Evolutionary conservation across 2,797 vertebrate species (phyloP), one percentile per base, ranked within the genome.

Genomic region (Chaetodon trifasciatus): DNA sequence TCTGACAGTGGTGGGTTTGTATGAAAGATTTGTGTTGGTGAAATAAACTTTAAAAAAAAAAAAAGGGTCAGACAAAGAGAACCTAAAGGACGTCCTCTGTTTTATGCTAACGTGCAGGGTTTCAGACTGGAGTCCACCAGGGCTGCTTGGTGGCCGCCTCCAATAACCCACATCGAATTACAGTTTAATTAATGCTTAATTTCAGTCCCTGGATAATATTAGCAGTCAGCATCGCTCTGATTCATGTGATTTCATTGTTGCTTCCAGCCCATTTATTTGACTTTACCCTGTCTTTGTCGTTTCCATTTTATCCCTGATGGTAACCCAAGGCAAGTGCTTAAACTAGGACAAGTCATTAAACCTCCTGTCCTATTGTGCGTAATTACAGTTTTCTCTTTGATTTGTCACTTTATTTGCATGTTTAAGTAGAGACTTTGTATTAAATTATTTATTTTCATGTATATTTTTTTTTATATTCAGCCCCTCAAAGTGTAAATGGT

Each of bases 361-460:
- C 77, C 70, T 77, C 60, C 35, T 75, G 64, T 86, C 71, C 62
- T 79, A 2, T 50, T 83, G 67, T 85, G 86, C 67, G 79, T 88
- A 89, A 83, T 90, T 83, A 88, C 78, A 81, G 49, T 83, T 72
- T 73, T 81, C 81, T 76, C 68, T 85, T 86, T 69, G 74, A 79
- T 89, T 81, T 84, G 71, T 91, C 84, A 65, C 53, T 82, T 89
- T 86, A 80, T 88, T 88, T 87, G 92, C 93, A 93, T 93, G 92
- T 93, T 91, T 86, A 84, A 87, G 64, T 81, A 74, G 77, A 84
- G 72, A 79, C 80, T 88, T 86, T 89, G 79, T 85, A 81, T 89
- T 72, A 74, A 86, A 88, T 87, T 94, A 94, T 94, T 93, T 94
- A 94, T 94, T 92, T 93, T 83, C 79, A 77, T 88, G 77, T 87